Evolutionary conservation across 1,140 invertebrate genomes (phyloP).

Genomic region (Antheraea pernyi): DNA sequence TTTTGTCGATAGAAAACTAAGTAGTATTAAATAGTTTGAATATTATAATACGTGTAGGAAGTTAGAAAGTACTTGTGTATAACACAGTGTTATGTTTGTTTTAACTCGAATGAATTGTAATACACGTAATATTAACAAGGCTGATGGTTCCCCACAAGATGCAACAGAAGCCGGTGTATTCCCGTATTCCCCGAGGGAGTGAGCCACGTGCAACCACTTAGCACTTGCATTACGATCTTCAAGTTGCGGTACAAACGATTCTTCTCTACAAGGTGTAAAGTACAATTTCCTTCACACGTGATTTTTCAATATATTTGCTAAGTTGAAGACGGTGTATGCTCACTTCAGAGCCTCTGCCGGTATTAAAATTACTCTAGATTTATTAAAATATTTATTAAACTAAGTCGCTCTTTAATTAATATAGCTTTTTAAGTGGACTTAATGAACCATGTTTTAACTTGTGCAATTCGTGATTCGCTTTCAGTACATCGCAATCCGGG

Average conservation of each 20-base stretch:
- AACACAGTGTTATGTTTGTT: constrained; percentile 25
- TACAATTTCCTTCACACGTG: constrained; percentile 46
- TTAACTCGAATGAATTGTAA: constrained; percentile 67
- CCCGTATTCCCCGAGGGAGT: constrained; percentile 43
- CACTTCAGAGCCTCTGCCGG: constrained; percentile 59
- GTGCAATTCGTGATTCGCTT: too few relatives aligned
- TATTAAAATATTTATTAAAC: constrained; percentile 65
- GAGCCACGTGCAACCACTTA: constrained; percentile 69
- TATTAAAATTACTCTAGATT: constrained; percentile 65
- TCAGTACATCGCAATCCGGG: too few relatives aligned
- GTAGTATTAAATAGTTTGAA: too few relatives aligned
- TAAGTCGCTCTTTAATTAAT: constrained; percentile 42
- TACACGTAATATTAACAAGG: constrained; percentile 65
- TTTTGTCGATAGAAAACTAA: too few relatives aligned
- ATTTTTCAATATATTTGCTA: constrained; percentile 50
- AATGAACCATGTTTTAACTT: background rate
- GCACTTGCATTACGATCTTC: constrained; percentile 53
- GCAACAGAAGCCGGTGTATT: constrained; percentile 63
- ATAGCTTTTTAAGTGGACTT: background rate
- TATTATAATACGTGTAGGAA: too few relatives aligned
- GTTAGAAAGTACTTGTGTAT: too few relatives aligned
- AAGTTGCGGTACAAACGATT: constrained; percentile 40
- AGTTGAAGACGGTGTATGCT: constrained; percentile 41
- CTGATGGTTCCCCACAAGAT: constrained; percentile 62
- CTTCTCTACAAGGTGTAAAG: constrained; percentile 41